These are phyloP conservation scores for Actias luna DNA, from an alignment of 2,888 invertebrate genomes.

Conservation along the genomic window DNA sequence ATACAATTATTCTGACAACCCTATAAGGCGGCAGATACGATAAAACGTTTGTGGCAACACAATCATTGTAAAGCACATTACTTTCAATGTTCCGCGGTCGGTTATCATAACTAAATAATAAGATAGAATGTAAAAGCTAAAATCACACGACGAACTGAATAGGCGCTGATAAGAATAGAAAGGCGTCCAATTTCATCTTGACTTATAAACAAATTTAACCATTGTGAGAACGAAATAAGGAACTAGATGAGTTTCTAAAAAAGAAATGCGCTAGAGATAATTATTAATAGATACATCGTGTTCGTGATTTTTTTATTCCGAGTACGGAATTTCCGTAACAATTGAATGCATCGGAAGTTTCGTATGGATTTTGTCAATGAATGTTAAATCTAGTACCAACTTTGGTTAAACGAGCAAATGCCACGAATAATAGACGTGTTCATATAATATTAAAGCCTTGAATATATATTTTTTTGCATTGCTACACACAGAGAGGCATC, in stretches of 20 bases:
- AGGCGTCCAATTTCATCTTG: slow-evolving; percentile 29
- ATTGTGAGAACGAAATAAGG: slow-evolving; percentile 19
- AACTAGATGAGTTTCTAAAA: slow-evolving; percentile 17
- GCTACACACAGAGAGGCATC: too few relatives aligned
- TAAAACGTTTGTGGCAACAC: slow-evolving; percentile 28
- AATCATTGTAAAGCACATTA: slow-evolving; percentile 13
- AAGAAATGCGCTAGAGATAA: slow-evolving; percentile 16
- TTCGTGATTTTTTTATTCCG: not conserved
- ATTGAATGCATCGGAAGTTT: slow-evolving; percentile 11
- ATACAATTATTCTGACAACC: not conserved
- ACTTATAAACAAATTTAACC: slow-evolving; percentile 21
- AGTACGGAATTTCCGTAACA: slow-evolving; percentile 7
- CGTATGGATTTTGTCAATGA: not conserved
- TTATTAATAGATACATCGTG: not conserved
- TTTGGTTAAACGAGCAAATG: too few relatives aligned
- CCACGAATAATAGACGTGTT: too few relatives aligned
- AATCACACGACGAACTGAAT: slow-evolving; percentile 15
- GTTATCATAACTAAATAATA: slow-evolving; percentile 27
- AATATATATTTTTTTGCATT: too few relatives aligned
- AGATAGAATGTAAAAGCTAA: slow-evolving; percentile 28
- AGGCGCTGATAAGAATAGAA: slow-evolving; percentile 40
- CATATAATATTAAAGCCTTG: too few relatives aligned
- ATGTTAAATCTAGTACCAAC: not conserved
- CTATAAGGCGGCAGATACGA: slow-evolving; percentile 22
- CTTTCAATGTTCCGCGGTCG: slow-evolving; percentile 24